Evolutionary conservation across 2,113 vertebrate genomes (phyloP).

Genomic region (Serranochromis macrocephalus): DNA sequence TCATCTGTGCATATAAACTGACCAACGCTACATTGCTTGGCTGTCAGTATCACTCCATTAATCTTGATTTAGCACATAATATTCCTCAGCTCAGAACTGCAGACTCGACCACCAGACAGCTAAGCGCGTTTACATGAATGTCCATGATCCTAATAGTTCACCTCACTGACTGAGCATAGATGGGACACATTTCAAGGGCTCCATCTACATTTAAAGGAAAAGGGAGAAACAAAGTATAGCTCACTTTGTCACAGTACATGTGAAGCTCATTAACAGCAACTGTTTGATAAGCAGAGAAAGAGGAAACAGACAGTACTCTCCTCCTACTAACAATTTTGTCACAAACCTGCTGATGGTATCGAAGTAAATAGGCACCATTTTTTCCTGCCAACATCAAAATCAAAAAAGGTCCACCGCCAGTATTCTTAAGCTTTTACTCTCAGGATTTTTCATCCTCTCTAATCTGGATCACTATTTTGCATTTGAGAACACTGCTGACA

Average conservation of each 20-base stretch:
- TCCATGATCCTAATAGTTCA: neutral
- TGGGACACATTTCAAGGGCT: neutral
- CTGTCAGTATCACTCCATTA: neutral
- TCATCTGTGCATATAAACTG: neutral
- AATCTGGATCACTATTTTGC: neutral
- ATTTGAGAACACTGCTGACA: neutral
- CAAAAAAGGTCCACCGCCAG: neutral
- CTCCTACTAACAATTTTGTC: rapidly evolving
- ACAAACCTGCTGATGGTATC: neutral
- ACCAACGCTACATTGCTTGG: neutral
- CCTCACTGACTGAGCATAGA: neutral
- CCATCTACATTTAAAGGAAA: neutral
- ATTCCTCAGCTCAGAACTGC: neutral
- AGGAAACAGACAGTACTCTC: neutral
- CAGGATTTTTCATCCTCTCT: neutral
- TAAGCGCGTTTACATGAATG: neutral
- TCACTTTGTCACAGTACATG: neutral
- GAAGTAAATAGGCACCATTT: neutral
- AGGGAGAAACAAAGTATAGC: neutral
- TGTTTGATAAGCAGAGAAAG: neutral
- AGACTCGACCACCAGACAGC: neutral
- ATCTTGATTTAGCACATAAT: neutral
- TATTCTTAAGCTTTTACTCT: neutral
- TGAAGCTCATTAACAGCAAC: neutral
- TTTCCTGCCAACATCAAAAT: neutral